Conservation (phyloP, 2,888 invertebrate genomes). For the Acanthosepion esculentum region DNA sequence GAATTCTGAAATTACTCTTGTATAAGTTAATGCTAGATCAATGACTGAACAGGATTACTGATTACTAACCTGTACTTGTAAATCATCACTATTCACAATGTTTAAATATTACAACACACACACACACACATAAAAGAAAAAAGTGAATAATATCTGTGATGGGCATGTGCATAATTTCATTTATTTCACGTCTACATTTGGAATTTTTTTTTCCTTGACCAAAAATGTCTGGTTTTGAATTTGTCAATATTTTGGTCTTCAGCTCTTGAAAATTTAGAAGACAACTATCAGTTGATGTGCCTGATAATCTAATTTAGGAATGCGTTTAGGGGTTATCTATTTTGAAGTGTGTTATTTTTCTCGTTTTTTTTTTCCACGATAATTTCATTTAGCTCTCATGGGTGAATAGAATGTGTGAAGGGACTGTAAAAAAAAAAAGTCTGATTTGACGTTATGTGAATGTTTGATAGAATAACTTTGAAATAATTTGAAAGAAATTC, state of each 20-base stretch:
- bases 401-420: neutral
- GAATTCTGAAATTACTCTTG: too few species aligned
- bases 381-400: neutral
- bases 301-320: neutral
- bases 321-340: conserved; percentile 6
- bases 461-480: neutral
- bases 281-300: neutral
- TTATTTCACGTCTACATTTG: neutral
- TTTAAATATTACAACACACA: too few species aligned
- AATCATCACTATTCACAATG: too few species aligned
- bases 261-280: neutral
- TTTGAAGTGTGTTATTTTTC: neutral
- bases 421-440: neutral
- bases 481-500: neutral
- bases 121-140: too few species aligned
- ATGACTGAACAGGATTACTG: too few species aligned
- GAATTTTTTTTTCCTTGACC: neutral
- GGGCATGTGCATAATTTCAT: neutral
- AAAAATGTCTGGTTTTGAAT: neutral
- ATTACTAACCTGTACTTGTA: too few species aligned
- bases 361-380: neutral
- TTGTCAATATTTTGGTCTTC: neutral
- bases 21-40: too few species aligned
- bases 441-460: neutral
- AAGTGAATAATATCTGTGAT: neutral